A percentile compares a stretch with the other conserved stretches of the same genome.
Conservation (phyloP, 2,797 vertebrate genomes). For the Molossus alvarezi region DNA sequence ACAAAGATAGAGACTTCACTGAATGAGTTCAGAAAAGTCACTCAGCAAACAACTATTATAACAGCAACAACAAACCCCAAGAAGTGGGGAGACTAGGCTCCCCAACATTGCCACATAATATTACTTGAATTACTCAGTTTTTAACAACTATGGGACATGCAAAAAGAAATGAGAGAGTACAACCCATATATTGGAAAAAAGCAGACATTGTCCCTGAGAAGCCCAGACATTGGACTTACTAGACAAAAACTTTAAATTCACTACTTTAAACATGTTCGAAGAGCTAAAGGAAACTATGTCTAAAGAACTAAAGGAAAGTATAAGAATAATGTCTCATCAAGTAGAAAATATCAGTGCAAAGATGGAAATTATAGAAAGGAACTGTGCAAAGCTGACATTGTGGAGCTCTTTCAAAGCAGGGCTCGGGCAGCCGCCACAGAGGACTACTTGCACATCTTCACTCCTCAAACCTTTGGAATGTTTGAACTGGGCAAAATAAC, state of each 20-base stretch:
- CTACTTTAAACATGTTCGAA: not conserved
- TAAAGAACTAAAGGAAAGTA: not conserved
- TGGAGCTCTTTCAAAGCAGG: too few relatives aligned
- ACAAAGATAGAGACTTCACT: not conserved
- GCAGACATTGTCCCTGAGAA: not conserved
- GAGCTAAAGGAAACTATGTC: not conserved
- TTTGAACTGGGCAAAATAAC: not conserved
- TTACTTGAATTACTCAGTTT: not conserved
- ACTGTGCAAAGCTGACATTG: not conserved
- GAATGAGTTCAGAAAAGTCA: not conserved
- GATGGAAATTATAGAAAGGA: not conserved
- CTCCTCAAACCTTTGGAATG: not conserved
- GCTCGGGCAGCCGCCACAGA: not conserved
- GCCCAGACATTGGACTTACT: not conserved
- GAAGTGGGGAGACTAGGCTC: not conserved
- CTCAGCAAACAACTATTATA: not conserved
- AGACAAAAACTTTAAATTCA: not conserved
- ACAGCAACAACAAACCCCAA: not conserved
- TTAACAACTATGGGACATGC: not conserved
- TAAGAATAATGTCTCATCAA: not conserved
- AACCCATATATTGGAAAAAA: not conserved
- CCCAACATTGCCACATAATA: not conserved
- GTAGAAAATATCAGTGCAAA: not conserved
- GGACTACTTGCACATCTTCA: not conserved
- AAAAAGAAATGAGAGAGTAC: not conserved